A percentile compares a stretch with the other conserved stretches of the same genome.
Conservation (phyloP, 2,888 invertebrate species). For the Melinopterus prodromus region DNA sequence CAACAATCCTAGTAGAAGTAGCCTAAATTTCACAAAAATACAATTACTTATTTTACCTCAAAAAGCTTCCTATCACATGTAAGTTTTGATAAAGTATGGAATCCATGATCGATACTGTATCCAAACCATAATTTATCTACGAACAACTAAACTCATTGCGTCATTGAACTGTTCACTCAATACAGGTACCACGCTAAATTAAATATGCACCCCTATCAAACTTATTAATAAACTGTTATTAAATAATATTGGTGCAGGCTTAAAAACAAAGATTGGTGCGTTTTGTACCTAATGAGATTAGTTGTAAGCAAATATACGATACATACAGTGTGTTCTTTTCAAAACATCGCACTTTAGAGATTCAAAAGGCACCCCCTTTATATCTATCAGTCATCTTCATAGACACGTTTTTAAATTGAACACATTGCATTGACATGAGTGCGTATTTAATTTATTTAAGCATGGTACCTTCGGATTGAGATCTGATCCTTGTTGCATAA, state of each 20-base stretch:
- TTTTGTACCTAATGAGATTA: conserved; percentile 30
- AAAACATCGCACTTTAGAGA: too few species aligned
- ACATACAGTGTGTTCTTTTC: too few species aligned
- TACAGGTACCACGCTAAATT: conserved; percentile 32
- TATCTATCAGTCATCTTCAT: too few species aligned
- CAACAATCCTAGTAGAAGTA: conserved; percentile 93
- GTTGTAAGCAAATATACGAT: conserved; percentile 35
- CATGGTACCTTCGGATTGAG: conserved; percentile 88
- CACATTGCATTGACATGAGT: conserved; percentile 21
- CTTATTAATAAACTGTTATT: neutral
- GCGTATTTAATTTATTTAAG: conserved; percentile 33
- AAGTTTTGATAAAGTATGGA: conserved; percentile 12
- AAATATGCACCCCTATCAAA: conserved; percentile 32
- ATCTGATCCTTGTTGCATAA: conserved; percentile 96
- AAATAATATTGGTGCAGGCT: neutral
- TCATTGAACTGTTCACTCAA: conserved; percentile 1
- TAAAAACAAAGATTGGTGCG: conserved; percentile 7
- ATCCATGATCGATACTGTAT: neutral
- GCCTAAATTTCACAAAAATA: conserved; percentile 66
- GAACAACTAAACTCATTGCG: conserved; percentile 24
- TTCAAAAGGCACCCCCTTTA: too few species aligned
- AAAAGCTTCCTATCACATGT: conserved; percentile 28
- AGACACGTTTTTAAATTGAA: too few species aligned
- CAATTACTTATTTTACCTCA: conserved; percentile 30
- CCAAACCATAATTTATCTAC: neutral